Conservation (phyloP, 2,797 vertebrate species). For the Coccyzus lansbergi region DNA sequence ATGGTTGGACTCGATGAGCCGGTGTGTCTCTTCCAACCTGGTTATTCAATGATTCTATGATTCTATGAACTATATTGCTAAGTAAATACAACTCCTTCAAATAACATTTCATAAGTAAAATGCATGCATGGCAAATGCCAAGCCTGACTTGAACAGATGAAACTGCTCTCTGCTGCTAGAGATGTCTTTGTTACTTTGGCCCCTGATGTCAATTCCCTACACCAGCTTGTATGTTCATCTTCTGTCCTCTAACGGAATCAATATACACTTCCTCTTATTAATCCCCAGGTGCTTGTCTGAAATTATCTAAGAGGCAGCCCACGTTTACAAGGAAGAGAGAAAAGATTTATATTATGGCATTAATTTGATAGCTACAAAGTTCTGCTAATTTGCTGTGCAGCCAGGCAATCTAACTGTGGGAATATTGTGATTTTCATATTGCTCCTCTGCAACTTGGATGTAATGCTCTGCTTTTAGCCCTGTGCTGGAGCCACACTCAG, state of each 20-base stretch:
- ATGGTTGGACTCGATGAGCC: too few species aligned
- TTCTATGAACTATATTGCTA: background rate
- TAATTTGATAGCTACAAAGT: background rate
- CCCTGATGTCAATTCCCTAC: background rate
- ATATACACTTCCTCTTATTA: conserved; percentile 30
- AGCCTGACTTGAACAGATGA: conserved; percentile 16
- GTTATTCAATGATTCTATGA: too few species aligned
- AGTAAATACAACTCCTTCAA: conserved; percentile 39
- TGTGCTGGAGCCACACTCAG: background rate
- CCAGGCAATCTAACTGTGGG: background rate
- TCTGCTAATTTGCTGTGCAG: background rate
- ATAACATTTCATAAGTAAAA: conserved; percentile 28
- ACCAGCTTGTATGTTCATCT: background rate
- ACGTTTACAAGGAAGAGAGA: background rate
- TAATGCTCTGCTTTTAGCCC: background rate
- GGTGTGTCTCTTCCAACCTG: too few species aligned
- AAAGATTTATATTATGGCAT: background rate
- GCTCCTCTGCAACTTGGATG: background rate
- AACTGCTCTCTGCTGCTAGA: background rate
- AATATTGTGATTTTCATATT: background rate
- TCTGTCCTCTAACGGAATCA: conserved; percentile 40
- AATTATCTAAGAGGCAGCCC: conserved; percentile 1
- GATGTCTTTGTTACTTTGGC: background rate
- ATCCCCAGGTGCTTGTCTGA: conserved; percentile 37
- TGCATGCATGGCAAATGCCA: conserved; percentile 9